These are phyloP conservation scores for Phalacrocorax carbo DNA, from an alignment of 2,113 vertebrate genomes.

Conservation along the genomic window DNA sequence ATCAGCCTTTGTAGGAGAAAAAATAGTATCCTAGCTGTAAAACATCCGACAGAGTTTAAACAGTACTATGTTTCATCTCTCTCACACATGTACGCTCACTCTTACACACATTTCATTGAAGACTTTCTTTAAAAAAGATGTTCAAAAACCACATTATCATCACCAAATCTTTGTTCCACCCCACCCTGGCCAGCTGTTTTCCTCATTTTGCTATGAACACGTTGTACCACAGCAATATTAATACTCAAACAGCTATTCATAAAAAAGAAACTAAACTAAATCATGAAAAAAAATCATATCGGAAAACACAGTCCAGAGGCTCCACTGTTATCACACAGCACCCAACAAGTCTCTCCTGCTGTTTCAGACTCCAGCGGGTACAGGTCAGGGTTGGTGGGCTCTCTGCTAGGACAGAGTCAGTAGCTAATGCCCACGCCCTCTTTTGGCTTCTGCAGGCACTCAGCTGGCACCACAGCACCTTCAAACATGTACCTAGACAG, in stretches of 20 bases:
- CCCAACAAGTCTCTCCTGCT: not conserved
- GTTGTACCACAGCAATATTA: not conserved
- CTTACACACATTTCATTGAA: not conserved
- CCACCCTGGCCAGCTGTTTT: not conserved
- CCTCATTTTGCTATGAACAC: not conserved
- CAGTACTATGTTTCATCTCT: not conserved
- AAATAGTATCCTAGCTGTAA: slow-evolving; percentile 24
- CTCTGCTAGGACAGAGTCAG: not conserved
- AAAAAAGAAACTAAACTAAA: not conserved
- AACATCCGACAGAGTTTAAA: slow-evolving; percentile 40
- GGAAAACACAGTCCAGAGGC: not conserved
- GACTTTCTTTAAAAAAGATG: not conserved
- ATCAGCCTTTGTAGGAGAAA: slow-evolving; percentile 51
- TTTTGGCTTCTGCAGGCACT: not conserved
- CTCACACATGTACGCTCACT: not conserved
- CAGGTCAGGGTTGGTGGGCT: not conserved
- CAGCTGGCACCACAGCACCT: not conserved
- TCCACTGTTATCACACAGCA: not conserved
- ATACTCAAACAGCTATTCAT: not conserved
- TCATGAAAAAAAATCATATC: too few species aligned
- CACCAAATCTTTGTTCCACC: not conserved
- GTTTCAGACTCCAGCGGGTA: not conserved
- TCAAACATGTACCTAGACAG: not conserved
- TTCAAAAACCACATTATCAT: not conserved
- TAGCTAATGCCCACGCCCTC: rapidly evolving